Conservation (phyloP, 2,797 vertebrate species). For the Lepus townsendii region DNA sequence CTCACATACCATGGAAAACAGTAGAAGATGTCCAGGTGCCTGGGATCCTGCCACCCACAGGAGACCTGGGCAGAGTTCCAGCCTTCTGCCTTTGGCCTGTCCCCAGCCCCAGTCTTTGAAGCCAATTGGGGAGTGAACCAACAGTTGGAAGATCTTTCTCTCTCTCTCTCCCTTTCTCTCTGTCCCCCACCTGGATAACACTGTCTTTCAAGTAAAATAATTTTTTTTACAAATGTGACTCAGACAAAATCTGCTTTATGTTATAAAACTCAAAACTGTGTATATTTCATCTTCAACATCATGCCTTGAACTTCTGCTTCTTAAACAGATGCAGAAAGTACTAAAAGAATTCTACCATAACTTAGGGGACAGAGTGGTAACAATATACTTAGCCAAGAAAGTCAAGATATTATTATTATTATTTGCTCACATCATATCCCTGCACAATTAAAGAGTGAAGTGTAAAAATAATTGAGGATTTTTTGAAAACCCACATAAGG, state of each 20-base stretch:
- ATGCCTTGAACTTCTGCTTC: neutral
- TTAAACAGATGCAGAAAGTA: neutral
- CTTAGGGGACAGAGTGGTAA: neutral
- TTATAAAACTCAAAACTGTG: neutral
- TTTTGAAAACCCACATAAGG: neutral
- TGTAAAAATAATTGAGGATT: neutral
- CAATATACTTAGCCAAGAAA: neutral
- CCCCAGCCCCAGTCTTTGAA: too few relatives aligned
- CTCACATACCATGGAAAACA: too few relatives aligned
- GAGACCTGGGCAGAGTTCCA: too few relatives aligned
- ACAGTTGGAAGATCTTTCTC: too few relatives aligned
- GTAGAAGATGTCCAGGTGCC: too few relatives aligned
- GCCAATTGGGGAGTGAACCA: too few relatives aligned
- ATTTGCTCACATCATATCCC: neutral
- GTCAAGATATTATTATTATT: neutral
- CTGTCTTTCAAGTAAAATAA: too few relatives aligned
- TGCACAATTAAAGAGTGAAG: neutral
- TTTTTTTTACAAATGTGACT: neutral
- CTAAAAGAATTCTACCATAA: neutral
- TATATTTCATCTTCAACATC: neutral
- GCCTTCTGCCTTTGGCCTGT: too few relatives aligned
- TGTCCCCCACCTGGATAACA: too few relatives aligned
- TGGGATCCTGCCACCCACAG: too few relatives aligned
- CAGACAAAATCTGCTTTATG: neutral
- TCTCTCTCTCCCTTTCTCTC: too few relatives aligned